These are phyloP conservation scores for Phoronis australis DNA, from an alignment of 2,888 invertebrate genomes.

Conservation along the genomic window DNA sequence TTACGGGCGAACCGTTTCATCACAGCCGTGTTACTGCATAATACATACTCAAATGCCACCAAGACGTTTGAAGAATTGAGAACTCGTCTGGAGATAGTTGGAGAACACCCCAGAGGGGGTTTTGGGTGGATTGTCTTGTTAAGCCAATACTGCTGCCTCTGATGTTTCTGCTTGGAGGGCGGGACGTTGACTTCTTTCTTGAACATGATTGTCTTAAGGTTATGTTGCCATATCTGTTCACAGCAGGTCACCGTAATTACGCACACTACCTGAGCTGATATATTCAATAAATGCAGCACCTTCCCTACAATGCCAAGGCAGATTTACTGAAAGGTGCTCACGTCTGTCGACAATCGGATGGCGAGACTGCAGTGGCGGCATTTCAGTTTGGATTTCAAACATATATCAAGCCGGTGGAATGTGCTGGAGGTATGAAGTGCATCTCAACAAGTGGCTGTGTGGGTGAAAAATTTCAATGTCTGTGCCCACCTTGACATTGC, in stretches of 20 bases:
- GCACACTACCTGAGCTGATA: background rate
- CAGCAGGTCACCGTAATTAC: background rate
- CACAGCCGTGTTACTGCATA: background rate
- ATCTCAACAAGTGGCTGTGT: too few species aligned
- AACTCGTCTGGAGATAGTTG: background rate
- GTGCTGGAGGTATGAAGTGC: too few species aligned
- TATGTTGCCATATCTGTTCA: background rate
- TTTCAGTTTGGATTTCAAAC: background rate
- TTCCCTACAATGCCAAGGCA: background rate
- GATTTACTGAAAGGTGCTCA: background rate
- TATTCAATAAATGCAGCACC: background rate
- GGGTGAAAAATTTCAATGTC: too few species aligned
- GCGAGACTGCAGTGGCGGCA: background rate
- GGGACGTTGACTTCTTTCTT: background rate
- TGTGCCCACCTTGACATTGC: too few species aligned
- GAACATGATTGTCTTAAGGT: background rate
- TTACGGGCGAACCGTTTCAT: background rate
- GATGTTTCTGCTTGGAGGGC: too few species aligned
- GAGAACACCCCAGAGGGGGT: background rate
- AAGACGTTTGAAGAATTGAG: background rate
- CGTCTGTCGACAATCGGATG: background rate
- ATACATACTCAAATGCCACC: background rate
- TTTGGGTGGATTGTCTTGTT: too few species aligned
- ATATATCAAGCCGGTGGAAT: too few species aligned
- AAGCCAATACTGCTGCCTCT: background rate